A percentile compares a stretch with the other conserved stretches of the same genome.
Conservation (phyloP, 2,888 invertebrate species). For the Sarcophaga variegata region DNA sequence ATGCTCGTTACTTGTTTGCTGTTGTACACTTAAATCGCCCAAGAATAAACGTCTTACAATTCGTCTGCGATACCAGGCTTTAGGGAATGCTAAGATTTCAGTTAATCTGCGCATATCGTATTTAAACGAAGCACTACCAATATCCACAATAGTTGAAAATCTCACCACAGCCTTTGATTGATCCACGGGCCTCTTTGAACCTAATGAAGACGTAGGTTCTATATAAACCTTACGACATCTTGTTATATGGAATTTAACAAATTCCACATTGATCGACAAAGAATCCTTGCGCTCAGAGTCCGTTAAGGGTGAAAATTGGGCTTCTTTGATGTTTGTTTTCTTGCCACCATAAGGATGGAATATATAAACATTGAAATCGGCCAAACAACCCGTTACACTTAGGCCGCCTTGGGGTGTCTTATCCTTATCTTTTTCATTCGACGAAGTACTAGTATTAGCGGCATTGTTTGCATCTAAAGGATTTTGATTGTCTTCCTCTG, state of each 20-base stretch:
- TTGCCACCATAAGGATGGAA: conserved; percentile 98
- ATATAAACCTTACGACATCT: conserved; percentile 94
- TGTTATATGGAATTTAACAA: conserved; percentile 97
- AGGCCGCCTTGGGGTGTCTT: conserved; percentile 82
- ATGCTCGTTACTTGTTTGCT: conserved; percentile 73
- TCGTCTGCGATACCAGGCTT: conserved; percentile 98
- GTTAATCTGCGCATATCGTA: conserved; percentile 98
- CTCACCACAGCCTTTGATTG: conserved; percentile 93
- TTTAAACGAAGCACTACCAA: conserved; percentile 97
- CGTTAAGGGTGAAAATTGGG: conserved; percentile 93
- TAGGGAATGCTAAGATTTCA: conserved; percentile 98
- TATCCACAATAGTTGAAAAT: conserved; percentile 96
- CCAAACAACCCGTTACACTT: conserved; percentile 97
- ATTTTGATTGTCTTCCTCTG: conserved; percentile 84
- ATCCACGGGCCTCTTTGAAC: conserved; percentile 83
- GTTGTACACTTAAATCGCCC: conserved; percentile 91
- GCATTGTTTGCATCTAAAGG: conserved; percentile 56
- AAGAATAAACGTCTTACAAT: conserved; percentile 96
- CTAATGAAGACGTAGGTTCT: conserved; percentile 82
- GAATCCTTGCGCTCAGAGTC: conserved; percentile 97
- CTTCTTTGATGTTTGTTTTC: conserved; percentile 89
- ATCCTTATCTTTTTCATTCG: conserved; percentile 74
- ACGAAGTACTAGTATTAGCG: conserved; percentile 50
- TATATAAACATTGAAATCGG: conserved; percentile 98
- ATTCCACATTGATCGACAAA: conserved; percentile 97